Percentiles rank a stretch among this genome's conserved stretches.
These are phyloP conservation scores for Anastatus disparis DNA, from an alignment of 1,140 invertebrate species.

Conservation along the genomic window DNA sequence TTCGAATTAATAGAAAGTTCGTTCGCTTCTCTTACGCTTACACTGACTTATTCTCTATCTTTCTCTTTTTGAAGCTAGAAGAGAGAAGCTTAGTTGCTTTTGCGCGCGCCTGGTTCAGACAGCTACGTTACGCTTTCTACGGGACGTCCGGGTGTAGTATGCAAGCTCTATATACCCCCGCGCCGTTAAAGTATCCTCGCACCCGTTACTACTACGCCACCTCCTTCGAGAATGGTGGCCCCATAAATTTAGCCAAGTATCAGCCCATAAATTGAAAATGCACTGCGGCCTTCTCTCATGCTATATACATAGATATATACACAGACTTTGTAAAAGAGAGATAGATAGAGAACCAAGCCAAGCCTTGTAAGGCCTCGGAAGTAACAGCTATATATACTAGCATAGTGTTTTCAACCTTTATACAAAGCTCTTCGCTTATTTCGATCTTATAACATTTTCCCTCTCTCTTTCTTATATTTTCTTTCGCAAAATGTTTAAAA, in stretches of 20 bases:
- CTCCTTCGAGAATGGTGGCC: conserved; percentile 11
- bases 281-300: conserved; percentile 26
- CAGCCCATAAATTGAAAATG: conserved; percentile 58
- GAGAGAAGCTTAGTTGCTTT: not conserved
- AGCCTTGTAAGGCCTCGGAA: too few species aligned
- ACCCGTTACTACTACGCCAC: too few species aligned
- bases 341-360: too few species aligned
- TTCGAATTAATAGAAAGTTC: conserved; percentile 35
- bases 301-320: too few species aligned
- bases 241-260: conserved; percentile 55
- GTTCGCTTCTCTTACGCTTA: too few species aligned
- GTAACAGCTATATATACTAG: too few species aligned
- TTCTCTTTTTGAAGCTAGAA: too few species aligned
- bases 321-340: too few species aligned
- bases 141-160: not conserved
- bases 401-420: conserved; percentile 10
- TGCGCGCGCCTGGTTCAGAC: not conserved
- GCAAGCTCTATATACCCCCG: not conserved
- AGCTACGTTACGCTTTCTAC: not conserved
- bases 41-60: too few species aligned
- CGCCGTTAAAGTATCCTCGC: conserved; percentile 38
- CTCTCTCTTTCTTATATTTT: not conserved
- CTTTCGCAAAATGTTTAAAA: conserved; percentile 25
- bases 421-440: conserved; percentile 2
- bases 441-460: not conserved